These are phyloP conservation scores for Merluccius polli DNA, from an alignment of 2,797 vertebrate genomes.

Conservation along the genomic window DNA sequence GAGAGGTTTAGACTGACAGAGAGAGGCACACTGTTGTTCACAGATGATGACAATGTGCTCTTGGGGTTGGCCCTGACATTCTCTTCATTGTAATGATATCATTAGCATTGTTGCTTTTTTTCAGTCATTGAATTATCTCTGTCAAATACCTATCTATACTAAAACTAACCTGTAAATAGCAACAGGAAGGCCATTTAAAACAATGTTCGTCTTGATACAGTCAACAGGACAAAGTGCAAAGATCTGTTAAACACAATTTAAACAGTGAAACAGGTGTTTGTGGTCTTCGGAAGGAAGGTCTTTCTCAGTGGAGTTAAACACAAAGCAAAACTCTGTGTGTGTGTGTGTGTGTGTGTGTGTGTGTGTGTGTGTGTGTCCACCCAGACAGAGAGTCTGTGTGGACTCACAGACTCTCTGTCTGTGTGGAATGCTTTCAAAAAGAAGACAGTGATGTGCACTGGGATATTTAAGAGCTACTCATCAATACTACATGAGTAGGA, in stretches of 20 bases:
- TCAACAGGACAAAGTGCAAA: not conserved
- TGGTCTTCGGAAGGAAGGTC: too few species aligned
- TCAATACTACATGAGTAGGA: slow-evolving; percentile 26
- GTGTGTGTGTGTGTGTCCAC: too few species aligned
- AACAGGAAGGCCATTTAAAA: not conserved
- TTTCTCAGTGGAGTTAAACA: not conserved
- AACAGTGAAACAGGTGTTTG: too few species aligned
- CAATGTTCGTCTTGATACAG: not conserved
- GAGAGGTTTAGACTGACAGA: too few species aligned
- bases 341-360: not conserved
- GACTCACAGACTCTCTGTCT: too few species aligned
- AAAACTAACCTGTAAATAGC: not conserved
- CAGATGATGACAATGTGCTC: not conserved
- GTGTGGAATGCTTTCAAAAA: slow-evolving; percentile 7
- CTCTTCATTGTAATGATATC: not conserved
- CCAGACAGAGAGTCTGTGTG: too few species aligned
- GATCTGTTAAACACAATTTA: not conserved
- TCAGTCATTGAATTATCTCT: not conserved
- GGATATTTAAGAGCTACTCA: slow-evolving; percentile 18
- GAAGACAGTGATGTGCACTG: slow-evolving; percentile 18
- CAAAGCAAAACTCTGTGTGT: not conserved
- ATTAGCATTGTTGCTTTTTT: not conserved
- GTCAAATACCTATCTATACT: not conserved
- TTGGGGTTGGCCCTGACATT: not conserved
- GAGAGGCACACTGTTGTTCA: too few species aligned